Evolutionary conservation across 2,797 vertebrate species (phyloP), one percentile per base, ranked within the genome.

Genomic region (Sarcoramphus papa): DNA sequence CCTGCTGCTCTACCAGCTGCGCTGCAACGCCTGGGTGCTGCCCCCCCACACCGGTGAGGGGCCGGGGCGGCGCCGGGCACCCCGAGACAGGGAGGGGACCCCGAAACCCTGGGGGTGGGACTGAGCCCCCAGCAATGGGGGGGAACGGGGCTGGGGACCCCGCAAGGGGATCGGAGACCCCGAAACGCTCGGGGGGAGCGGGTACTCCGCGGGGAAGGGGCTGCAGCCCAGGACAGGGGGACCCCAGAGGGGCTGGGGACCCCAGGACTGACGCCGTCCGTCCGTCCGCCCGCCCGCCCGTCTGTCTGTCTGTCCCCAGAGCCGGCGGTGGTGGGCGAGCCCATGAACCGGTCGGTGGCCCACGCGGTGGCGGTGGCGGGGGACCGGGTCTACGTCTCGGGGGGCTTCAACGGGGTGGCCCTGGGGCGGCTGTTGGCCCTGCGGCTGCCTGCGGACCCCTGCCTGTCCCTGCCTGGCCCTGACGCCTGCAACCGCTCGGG

Each of bases 21-120:
- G 99, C 98, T 99, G 99, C 97, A 99, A 99, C 77, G 98, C 98
- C 48, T 99, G 99, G 99, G 98, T 99, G 75, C 97, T 98, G 68
- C 98, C 97, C 25, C 67, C 67, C 67, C 67, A 37, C 67, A 8
- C 65, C 18, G 65, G 65, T 68, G 43, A 27, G 65, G 17, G 33
- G 59, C n/a, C 21, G 56, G 54, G 25, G 60, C 11, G 25, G 37
- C 11, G 30, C 53, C 7, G 37, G 60, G 62, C 12, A 22, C 62
- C 60, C 62, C 28, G 7, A 64, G 12, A 9, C 1, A 37, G 60
- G 60, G 35, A 40, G 59, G 59, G 22, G 56, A n/a, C 54, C 54
- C 54, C 14, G 21, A n/a, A 57, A n/a, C 31, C 12, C 6, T 8
- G 17, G 8, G 54, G 31, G 31, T 51, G 54, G 31, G 54, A 21